A percentile compares a stretch with the other conserved stretches of the same genome.
Evolutionary conservation across 2,888 invertebrate species (phyloP).

Genomic region (Mallateleia sp.): DNA sequence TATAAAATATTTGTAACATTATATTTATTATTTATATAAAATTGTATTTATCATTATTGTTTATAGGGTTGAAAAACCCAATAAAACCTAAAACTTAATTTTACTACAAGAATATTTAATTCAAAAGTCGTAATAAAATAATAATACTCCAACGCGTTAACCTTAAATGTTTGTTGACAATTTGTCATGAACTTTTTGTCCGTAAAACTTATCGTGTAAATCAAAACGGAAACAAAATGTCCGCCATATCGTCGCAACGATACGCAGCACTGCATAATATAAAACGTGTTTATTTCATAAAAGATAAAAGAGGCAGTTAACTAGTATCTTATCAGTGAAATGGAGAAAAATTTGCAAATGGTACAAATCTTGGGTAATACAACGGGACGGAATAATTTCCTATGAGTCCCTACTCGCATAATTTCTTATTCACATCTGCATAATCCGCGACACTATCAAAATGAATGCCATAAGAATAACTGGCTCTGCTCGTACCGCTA

Average conservation of each 20-base stretch:
- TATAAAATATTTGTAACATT: too few relatives aligned
- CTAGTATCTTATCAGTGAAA: constrained; percentile 68
- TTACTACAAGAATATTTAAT: too few relatives aligned
- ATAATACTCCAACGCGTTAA: constrained; percentile 31
- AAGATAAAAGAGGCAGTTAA: constrained; percentile 61
- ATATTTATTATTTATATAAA: too few relatives aligned
- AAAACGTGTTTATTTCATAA: constrained; percentile 68
- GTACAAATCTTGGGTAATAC: constrained; percentile 63
- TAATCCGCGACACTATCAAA: constrained; percentile 77
- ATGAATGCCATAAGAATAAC: constrained; percentile 77
- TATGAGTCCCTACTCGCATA: constrained; percentile 62
- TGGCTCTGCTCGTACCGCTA: constrained; percentile 72
- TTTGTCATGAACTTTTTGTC: background rate
- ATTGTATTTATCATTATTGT: too few relatives aligned
- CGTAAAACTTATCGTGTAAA: constrained; percentile 24
- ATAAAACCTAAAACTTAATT: too few relatives aligned
- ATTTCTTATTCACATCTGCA: constrained; percentile 76
- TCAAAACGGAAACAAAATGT: constrained; percentile 26
- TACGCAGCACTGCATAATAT: constrained; percentile 34
- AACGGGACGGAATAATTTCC: constrained; percentile 66
- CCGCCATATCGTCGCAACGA: constrained; percentile 26
- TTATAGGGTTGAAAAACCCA: too few relatives aligned
- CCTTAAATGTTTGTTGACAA: background rate
- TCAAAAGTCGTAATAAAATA: too few relatives aligned
- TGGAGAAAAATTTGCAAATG: constrained; percentile 68